These are phyloP conservation scores for Ceratina australensis DNA, from an alignment of 1,140 invertebrate species.

Conservation along the genomic window DNA sequence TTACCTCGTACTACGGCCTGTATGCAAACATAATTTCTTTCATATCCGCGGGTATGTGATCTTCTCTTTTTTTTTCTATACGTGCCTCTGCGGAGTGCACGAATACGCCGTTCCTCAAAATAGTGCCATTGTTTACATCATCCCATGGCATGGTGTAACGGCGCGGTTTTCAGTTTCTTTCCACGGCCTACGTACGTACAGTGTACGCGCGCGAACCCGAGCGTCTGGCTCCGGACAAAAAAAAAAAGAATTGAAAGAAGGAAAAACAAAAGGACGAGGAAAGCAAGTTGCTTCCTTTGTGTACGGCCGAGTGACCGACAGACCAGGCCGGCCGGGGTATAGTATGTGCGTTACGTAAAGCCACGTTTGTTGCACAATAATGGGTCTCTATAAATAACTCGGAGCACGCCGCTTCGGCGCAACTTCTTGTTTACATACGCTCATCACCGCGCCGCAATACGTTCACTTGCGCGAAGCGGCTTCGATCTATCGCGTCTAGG, in stretches of 20 bases:
- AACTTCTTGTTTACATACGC: slow-evolving; percentile 68
- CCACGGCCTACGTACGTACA: too few relatives aligned
- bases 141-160: too few relatives aligned
- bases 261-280: slow-evolving; percentile 52
- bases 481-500: slow-evolving; percentile 37
- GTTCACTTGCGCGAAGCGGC: slow-evolving; percentile 24
- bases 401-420: slow-evolving; percentile 55
- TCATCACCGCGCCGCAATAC: slow-evolving; percentile 43
- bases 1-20: not conserved
- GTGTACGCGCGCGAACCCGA: slow-evolving; percentile 7
- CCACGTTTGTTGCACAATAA: slow-evolving; percentile 75
- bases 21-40: too few relatives aligned
- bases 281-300: slow-evolving; percentile 60
- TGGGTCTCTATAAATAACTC: slow-evolving; percentile 74
- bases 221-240: not conserved
- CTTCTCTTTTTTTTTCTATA: too few relatives aligned
- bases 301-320: slow-evolving; percentile 64
- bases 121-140: too few relatives aligned
- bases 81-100: too few relatives aligned
- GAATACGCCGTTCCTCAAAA: too few relatives aligned
- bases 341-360: slow-evolving; percentile 68
- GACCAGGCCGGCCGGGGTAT: slow-evolving; percentile 36
- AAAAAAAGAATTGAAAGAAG: not conserved
- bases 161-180: too few relatives aligned
- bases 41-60: too few relatives aligned